Conservation (phyloP, 2,888 invertebrate genomes). For the Melinaea marsaeus region DNA sequence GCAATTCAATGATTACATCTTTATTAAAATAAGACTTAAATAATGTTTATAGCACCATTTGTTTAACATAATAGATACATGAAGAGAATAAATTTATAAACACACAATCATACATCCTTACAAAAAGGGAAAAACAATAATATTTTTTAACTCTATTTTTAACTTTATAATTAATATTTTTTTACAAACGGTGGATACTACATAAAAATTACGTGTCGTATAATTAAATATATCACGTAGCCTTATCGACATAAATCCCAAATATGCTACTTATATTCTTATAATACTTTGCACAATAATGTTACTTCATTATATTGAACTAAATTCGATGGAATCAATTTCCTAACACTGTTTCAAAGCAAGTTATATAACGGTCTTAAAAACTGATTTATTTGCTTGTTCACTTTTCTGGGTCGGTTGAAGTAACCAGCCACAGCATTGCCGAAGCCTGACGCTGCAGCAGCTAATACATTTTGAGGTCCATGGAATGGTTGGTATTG, state of each 20-base stretch:
- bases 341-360: slow-evolving; percentile 42
- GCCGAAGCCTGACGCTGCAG: slow-evolving; percentile 75
- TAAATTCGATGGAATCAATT: neutral
- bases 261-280: too few species aligned
- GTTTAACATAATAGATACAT: neutral
- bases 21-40: slow-evolving; percentile 3
- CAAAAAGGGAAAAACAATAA: neutral
- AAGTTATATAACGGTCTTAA: slow-evolving; percentile 61
- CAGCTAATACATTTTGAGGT: slow-evolving; percentile 52
- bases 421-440: slow-evolving; percentile 70
- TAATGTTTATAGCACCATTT: neutral
- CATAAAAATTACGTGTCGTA: too few species aligned
- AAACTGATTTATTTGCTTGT: slow-evolving; percentile 55
- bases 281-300: neutral
- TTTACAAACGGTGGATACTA: too few species aligned
- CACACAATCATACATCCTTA: neutral
- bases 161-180: too few species aligned
- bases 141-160: too few species aligned
- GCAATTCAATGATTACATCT: neutral
- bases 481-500: slow-evolving; percentile 4
- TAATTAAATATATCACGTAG: too few species aligned
- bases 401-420: slow-evolving; percentile 55
- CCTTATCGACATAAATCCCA: too few species aligned
- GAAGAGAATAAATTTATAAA: neutral
- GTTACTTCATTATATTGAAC: neutral